A percentile compares a stretch with the other conserved stretches of the same genome.
Conservation (phyloP, 2,888 invertebrate species). For the Strigamia maritima region DNA sequence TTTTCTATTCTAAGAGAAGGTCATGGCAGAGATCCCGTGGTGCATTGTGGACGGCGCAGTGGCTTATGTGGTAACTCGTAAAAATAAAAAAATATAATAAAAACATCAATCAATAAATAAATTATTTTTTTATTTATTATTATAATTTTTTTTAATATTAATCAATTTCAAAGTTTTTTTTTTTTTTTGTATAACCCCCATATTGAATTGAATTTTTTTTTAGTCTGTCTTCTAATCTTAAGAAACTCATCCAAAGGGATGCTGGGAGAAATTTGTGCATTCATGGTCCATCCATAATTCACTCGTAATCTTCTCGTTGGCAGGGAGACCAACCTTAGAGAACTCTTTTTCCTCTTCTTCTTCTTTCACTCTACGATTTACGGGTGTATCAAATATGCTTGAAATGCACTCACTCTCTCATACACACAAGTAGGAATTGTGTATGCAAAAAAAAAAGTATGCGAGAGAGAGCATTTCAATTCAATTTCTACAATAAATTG, state of each 20-base stretch:
- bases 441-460: conserved; percentile 1
- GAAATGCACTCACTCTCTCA: conserved; percentile 15
- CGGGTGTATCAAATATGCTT: conserved; percentile 15
- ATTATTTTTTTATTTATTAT: not conserved
- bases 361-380: conserved; percentile 15
- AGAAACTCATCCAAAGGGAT: conserved; percentile 15
- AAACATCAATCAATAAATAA: not conserved
- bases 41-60: not conserved
- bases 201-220: conserved; percentile 9
- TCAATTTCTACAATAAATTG: conserved; percentile 15
- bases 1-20: not conserved
- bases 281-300: conserved; percentile 15
- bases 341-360: conserved; percentile 9
- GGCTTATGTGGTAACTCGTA: not conserved
- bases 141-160: not conserved
- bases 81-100: not conserved
- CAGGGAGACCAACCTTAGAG: conserved; percentile 15
- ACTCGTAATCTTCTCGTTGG: conserved; percentile 15
- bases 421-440: conserved; percentile 10
- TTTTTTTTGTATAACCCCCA: not conserved
- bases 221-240: conserved; percentile 1
- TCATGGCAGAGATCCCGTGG: not conserved
- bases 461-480: conserved; percentile 5
- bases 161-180: not conserved
- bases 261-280: conserved; percentile 15